Evolutionary conservation across 2,888 invertebrate species (phyloP), one percentile per base, ranked within the genome.

Genomic region (Subacronicta megacephala): DNA sequence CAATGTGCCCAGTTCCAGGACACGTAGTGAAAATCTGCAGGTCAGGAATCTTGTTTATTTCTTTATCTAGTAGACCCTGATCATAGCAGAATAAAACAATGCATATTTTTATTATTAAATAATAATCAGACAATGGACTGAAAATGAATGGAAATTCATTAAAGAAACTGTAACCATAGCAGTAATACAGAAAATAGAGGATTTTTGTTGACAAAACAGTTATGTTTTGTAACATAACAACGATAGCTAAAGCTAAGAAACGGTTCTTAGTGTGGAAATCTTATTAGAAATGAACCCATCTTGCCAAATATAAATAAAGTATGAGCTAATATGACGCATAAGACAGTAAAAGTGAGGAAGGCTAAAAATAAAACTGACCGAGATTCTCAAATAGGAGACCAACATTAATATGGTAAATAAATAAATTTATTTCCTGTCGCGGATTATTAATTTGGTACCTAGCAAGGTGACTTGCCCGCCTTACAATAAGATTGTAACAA

Each of bases 11-110:
- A 82, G 84, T 31, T 75, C 85, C 0, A 82, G 89, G 95, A 92
- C 87, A 90, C 95, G 95, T 94, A 97, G 96, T 89, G 97, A 97
- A 72, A 97, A 97, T 85, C 95, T 96, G 73, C 95, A 95, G 95
- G 95, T 94, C 65, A 85, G 84, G 37, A 59, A 53, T 23, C 51
- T 29, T 43, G 42, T 36, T 20, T 47, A 31, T 47, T 53, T 42
- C 47, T 56, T 55, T 26, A 0, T 33, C 29, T 45, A 12, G n/a
- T 53, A 20, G 38, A 61, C 20, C 51, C 9, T 20, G n/a, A 37
- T 33, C 41, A 9, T 52, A n/a, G 10, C 10, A 49, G n/a, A 26
- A 23, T 36, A 18, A 45, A 16, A 45, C 37, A 46, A 15, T 15
- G 6, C 17, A 47, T 20, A 41, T 23, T n/a, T 36, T 41, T 36